phyloP scores from a whole-genome alignment of 2,113 vertebrate genomes.

The Genyomyrus donnyi region DNA sequence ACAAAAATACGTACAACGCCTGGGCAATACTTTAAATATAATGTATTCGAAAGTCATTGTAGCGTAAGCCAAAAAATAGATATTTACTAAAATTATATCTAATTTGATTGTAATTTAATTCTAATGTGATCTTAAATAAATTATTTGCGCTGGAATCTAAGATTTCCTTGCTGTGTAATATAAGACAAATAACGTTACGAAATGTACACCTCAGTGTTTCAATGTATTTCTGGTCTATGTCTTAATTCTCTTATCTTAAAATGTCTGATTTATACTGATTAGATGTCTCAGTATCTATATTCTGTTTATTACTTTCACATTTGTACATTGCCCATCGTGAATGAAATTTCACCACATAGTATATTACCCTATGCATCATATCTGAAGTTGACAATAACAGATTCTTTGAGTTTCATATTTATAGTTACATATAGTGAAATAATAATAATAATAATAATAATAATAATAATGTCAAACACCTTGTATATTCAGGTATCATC shows the following conservation, averaged over 20 bases:
- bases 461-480: background rate
- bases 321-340: background rate
- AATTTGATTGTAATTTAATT: background rate
- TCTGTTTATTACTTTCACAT: background rate
- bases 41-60: background rate
- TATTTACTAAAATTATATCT: background rate
- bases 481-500: background rate
- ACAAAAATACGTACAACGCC: background rate
- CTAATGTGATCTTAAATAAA: too few species aligned
- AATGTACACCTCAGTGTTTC: background rate
- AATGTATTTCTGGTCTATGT: background rate
- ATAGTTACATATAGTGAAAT: background rate
- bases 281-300: background rate
- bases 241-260: background rate
- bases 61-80: background rate
- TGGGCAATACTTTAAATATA: background rate
- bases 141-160: background rate
- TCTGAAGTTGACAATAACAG: background rate
- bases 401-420: background rate
- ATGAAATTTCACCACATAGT: background rate
- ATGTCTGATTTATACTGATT: background rate
- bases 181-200: background rate
- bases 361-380: background rate
- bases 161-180: background rate
- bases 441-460: background rate